A percentile compares a stretch with the other conserved stretches of the same genome.
Conservation (phyloP, 2,888 invertebrate genomes). For the Didymodactylos carnosus region DNA sequence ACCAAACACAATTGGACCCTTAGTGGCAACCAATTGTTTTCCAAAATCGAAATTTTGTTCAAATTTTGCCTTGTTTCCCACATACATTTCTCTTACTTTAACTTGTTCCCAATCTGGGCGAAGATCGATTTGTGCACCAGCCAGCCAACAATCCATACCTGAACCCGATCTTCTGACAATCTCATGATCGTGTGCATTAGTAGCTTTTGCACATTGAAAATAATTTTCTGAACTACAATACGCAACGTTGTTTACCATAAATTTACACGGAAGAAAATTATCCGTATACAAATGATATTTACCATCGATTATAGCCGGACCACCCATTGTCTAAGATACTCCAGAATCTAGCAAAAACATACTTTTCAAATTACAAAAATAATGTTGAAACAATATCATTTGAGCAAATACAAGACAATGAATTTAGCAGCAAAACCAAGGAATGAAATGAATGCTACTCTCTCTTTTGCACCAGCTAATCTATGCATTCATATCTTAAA, state of each 20-base stretch:
- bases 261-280: background rate
- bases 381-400: too few relatives aligned
- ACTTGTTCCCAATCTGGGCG: background rate
- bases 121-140: background rate
- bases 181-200: background rate
- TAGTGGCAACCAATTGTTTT: background rate
- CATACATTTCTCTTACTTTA: background rate
- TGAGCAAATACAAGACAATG: too few relatives aligned
- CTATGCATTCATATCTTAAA: too few relatives aligned
- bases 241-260: background rate
- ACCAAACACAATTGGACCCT: background rate
- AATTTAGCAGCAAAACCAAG: too few relatives aligned
- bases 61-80: background rate
- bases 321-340: too few relatives aligned
- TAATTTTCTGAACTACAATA: background rate
- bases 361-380: too few relatives aligned
- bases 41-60: background rate
- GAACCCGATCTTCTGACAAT: background rate
- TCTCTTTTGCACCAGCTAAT: too few relatives aligned
- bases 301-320: background rate
- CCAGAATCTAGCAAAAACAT: too few relatives aligned
- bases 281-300: background rate
- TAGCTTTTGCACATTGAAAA: background rate
- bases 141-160: background rate
- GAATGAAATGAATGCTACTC: too few relatives aligned